phyloP scores from a whole-genome alignment of 2,888 invertebrate species.

The Girardia tigrina region DNA sequence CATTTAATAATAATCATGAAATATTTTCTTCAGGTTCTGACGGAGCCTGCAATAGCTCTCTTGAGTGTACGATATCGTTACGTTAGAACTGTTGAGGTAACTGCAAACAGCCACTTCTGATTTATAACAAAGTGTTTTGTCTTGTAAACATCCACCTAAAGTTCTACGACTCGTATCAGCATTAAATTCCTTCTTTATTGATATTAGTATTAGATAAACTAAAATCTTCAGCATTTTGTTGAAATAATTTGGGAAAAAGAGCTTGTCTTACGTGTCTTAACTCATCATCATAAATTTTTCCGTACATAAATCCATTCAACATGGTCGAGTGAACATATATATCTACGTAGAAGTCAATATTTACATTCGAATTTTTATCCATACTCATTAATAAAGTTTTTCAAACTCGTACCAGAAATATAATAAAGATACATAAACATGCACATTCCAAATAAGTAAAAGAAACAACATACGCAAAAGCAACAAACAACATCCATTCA shows the following conservation, averaged over 20 bases:
- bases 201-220: slow-evolving; percentile 70
- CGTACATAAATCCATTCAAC: slow-evolving; percentile 81
- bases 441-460: no score
- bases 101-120: slow-evolving; percentile 78
- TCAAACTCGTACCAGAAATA: no score
- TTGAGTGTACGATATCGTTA: no score
- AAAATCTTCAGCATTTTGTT: slow-evolving; percentile 75
- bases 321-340: slow-evolving; percentile 80
- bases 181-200: slow-evolving; percentile 74
- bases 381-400: no score
- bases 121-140: slow-evolving; percentile 72
- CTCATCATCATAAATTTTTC: slow-evolving; percentile 57
- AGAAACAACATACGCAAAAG: no score
- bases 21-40: no score
- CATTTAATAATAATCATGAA: no score
- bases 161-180: slow-evolving; percentile 66
- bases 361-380: no score
- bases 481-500: no score
- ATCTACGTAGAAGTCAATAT: slow-evolving; percentile 82
- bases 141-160: slow-evolving; percentile 56
- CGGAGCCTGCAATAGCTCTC: no score
- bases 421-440: no score
- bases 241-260: slow-evolving; percentile 77
- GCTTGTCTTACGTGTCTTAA: slow-evolving; percentile 71
- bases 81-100: no score